Conservation (phyloP, 1,140 invertebrate species). For the Trypoxylus dichotomus region DNA sequence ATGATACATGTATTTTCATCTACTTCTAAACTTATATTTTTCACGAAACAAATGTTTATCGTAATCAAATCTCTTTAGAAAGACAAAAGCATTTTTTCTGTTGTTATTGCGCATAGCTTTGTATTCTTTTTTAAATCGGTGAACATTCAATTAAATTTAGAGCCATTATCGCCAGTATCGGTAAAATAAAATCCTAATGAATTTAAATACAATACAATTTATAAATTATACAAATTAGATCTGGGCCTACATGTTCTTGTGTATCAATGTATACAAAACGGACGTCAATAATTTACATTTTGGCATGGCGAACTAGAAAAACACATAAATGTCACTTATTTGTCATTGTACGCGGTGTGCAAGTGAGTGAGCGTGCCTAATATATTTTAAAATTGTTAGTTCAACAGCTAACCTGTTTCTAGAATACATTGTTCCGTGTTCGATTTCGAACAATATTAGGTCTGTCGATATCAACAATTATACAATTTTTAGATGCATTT, state of each 20-base stretch:
- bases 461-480: neutral
- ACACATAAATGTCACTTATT: conserved; percentile 9
- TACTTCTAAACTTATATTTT: too few species aligned
- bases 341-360: neutral
- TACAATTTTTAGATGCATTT: neutral
- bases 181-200: neutral
- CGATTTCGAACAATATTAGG: neutral
- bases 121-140: too few species aligned
- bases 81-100: too few species aligned
- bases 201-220: neutral
- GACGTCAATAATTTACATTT: conserved; percentile 16
- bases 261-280: neutral
- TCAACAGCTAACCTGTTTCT: neutral
- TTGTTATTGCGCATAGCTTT: too few species aligned
- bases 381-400: conserved; percentile 16
- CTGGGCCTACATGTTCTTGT: neutral
- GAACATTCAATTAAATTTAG: too few species aligned
- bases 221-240: neutral
- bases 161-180: neutral
- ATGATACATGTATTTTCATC: too few species aligned
- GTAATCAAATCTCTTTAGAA: too few species aligned
- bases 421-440: conserved; percentile 5
- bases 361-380: neutral
- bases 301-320: conserved; percentile 9
- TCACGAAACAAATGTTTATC: too few species aligned